Evolutionary conservation across 2,113 vertebrate genomes (phyloP).

Genomic region (Misgurnus anguillicaudatus): DNA sequence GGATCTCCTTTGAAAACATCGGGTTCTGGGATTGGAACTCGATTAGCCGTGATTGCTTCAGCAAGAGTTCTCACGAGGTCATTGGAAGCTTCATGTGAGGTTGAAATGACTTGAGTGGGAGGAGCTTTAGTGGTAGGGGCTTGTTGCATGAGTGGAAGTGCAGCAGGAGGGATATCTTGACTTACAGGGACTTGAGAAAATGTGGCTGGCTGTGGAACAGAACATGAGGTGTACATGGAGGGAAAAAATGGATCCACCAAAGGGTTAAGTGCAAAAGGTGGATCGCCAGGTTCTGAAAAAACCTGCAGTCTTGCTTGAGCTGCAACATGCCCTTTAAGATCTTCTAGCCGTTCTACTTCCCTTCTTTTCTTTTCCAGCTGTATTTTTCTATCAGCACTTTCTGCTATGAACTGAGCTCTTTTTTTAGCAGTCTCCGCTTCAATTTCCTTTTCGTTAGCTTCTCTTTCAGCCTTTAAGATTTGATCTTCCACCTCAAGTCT

Average conservation of each 20-base stretch:
- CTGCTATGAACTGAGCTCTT: constrained; percentile 25
- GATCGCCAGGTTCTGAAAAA: no score
- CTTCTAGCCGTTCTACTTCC: background rate
- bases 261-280: no score
- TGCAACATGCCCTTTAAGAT: no score
- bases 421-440: constrained; percentile 43
- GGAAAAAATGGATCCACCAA: no score
- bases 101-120: background rate
- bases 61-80: constrained; percentile 20
- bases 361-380: constrained; percentile 33
- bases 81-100: constrained; percentile 1
- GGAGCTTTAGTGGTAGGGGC: background rate
- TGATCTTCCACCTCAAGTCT: constrained; percentile 40
- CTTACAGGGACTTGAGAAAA: constrained; percentile 1
- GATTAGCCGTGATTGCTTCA: constrained; percentile 28
- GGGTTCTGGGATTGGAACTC: constrained; percentile 37
- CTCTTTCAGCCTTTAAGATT: constrained; percentile 32
- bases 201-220: background rate
- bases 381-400: constrained; percentile 30
- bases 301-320: no score
- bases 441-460: constrained; percentile 42
- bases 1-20: constrained; percentile 24
- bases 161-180: background rate
- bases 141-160: background rate
- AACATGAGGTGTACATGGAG: no score